These are phyloP conservation scores for Tauraco hartlaubi DNA, from an alignment of 2,797 vertebrate genomes.

Conservation along the genomic window DNA sequence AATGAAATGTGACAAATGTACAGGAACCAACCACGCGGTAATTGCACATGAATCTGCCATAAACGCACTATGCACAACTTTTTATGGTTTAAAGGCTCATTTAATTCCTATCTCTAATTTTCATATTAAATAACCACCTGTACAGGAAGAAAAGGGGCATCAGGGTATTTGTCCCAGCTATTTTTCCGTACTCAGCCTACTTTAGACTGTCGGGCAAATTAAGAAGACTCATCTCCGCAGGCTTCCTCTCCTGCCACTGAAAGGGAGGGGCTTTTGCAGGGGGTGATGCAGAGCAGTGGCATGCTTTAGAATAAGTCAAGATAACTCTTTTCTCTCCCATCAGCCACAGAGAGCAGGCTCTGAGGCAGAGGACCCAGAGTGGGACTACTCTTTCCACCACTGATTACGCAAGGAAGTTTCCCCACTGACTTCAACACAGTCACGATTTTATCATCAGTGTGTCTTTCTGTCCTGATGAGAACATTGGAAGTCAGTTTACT, in stretches of 20 bases:
- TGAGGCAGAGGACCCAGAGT: not conserved
- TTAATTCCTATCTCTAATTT: not conserved
- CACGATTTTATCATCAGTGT: not conserved
- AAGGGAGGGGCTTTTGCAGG: not conserved
- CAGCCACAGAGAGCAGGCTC: not conserved
- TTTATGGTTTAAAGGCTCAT: constrained; percentile 26
- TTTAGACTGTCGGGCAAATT: not conserved
- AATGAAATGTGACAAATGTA: constrained; percentile 43
- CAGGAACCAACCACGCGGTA: not conserved
- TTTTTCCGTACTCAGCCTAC: not conserved
- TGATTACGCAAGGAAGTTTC: not conserved
- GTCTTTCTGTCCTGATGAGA: not conserved
- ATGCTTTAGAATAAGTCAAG: not conserved
- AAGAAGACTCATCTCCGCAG: not conserved
- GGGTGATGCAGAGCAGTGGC: not conserved
- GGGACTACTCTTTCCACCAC: not conserved
- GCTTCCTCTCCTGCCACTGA: not conserved
- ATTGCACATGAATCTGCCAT: not conserved
- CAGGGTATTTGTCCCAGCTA: not conserved
- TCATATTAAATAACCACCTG: not conserved
- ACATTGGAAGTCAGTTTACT: not conserved
- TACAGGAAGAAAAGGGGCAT: not conserved
- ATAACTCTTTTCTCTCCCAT: not conserved
- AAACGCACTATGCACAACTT: not conserved
- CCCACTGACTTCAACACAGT: not conserved